Evolutionary conservation across 1,140 invertebrate species (phyloP), one percentile per base, ranked within the genome.

Genomic region (Drosophila ananassae): DNA sequence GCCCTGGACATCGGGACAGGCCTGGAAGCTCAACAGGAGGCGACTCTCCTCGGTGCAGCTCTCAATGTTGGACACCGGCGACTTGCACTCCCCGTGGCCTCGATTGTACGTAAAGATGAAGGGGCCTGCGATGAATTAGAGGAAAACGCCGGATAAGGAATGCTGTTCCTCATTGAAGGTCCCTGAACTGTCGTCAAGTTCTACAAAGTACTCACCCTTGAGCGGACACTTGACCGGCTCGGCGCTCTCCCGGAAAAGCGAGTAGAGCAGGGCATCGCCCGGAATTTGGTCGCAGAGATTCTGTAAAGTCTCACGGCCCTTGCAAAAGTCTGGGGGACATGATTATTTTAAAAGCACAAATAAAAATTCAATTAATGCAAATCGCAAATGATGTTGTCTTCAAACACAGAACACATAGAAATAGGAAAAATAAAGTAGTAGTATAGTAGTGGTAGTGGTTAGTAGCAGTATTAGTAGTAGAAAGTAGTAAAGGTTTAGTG

Each of bases 21-120:
- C 97, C 93, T 98, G 97, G 91, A 98, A 98, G 89, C 95, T 95
- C 77, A 98, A 94, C 46, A 98, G 93, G 30, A 98, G 93, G 67
- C 96, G 94, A 68, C 96, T 97, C 82, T 97, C 96, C 82, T 98
- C 97, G 1, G 96, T 98, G 92, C 97, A 98, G 52, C 96, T 96
- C 90, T 98, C 97, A 37, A 97, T 96, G 68, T 95, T 96, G 56
- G 97, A 98, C 17, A 95, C 94, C 1, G 97, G 97, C 74, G 94
- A 95, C 9, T 93, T 93, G 92, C 97, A 98, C 84, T 97, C 97
- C 1, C 96, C 96, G 51, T 96, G 95, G 7, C 97, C 97, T 44
- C 95, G 92, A 80, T 93, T 94, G 73, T 95, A 95, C 39, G 93
- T 93, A 81, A 95, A 95, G 53, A 90, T 78, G 73, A 92, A 92